These are phyloP conservation scores for Lutraria lutraria DNA, from an alignment of 2,888 invertebrate genomes.

Conservation along the genomic window DNA sequence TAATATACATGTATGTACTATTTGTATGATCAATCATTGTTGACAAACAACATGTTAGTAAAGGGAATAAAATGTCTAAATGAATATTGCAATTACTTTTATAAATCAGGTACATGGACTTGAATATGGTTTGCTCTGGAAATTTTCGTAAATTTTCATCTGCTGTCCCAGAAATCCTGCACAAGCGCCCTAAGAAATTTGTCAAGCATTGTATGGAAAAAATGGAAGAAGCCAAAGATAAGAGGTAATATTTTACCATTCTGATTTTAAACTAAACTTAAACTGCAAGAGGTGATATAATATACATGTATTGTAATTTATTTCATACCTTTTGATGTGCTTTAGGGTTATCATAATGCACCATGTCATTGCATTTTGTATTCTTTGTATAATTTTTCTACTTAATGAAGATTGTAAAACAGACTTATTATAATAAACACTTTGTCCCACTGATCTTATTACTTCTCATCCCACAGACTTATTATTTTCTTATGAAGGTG, in stretches of 20 bases:
- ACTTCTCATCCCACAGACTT: no score
- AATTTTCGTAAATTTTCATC: constrained; percentile 1
- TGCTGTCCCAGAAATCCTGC: neutral
- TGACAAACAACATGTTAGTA: neutral
- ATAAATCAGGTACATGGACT: neutral
- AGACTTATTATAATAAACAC: neutral
- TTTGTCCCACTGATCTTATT: neutral
- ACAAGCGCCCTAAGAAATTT: constrained; percentile 21
- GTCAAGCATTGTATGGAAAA: constrained; percentile 9
- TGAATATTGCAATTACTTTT: neutral
- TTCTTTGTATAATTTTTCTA: neutral
- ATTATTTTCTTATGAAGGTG: neutral
- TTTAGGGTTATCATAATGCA: neutral
- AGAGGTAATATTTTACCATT: neutral
- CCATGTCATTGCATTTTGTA: neutral
- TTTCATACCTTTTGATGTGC: neutral
- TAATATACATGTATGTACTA: neutral
- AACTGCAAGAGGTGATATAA: no score
- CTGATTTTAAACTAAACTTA: neutral
- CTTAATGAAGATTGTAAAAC: neutral
- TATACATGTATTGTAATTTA: no score
- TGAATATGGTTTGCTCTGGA: neutral
- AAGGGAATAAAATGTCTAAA: neutral
- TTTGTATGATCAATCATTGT: neutral
- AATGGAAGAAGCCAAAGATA: no score